A percentile compares a stretch with the other conserved stretches of the same genome.
phyloP scores from a whole-genome alignment of 2,797 vertebrate genomes.

The Enteromius argenteus region DNA sequence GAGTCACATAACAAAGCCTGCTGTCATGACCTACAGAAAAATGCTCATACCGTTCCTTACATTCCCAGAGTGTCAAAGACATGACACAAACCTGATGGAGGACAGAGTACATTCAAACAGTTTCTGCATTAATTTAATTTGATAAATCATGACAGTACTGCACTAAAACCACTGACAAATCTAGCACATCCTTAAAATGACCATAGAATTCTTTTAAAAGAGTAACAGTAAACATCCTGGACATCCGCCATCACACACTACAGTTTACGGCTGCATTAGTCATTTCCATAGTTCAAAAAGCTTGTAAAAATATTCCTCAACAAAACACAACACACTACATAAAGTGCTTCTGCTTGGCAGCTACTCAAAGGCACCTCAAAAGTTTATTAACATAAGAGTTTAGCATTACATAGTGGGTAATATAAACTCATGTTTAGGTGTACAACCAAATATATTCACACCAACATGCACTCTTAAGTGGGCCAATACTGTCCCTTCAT shows the following conservation, averaged over 20 bases:
- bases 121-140: constrained; percentile 27
- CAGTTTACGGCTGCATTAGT: not conserved
- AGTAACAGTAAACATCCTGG: not conserved
- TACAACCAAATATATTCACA: constrained; percentile 5
- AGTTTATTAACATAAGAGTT: constrained; percentile 26
- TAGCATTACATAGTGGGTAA: constrained; percentile 14
- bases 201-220: not conserved
- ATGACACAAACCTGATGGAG: constrained; percentile 21
- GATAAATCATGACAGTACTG: not conserved
- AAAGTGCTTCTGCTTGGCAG: constrained; percentile 61
- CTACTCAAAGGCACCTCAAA: constrained; percentile 56
- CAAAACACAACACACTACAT: constrained; percentile 33
- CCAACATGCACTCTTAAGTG: not conserved
- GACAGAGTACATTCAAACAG: constrained; percentile 40
- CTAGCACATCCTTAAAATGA: constrained; percentile 14
- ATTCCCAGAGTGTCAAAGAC: constrained; percentile 26
- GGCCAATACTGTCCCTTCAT: constrained; percentile 6
- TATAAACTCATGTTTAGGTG: constrained; percentile 18
- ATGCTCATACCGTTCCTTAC: not conserved
- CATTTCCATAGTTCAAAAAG: not conserved
- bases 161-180: not conserved
- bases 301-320: constrained; percentile 21
- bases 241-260: not conserved
- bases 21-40: constrained; percentile 75
- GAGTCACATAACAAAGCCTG: constrained; percentile 69